These are phyloP conservation scores for Philaethria dido DNA, from an alignment of 2,888 invertebrate species.

Conservation along the genomic window DNA sequence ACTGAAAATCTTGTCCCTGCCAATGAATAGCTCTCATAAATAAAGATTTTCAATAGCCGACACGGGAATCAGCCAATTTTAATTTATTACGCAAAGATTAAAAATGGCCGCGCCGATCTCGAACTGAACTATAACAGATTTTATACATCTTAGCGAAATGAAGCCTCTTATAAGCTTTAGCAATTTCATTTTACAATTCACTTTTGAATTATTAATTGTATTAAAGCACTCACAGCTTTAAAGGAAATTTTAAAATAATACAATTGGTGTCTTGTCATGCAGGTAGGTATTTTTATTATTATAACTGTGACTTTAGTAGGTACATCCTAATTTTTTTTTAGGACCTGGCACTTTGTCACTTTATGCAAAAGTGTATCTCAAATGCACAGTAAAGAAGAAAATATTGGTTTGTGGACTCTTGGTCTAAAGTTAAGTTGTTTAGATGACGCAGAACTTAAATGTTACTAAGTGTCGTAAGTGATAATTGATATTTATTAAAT, in stretches of 20 bases:
- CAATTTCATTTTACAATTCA: conserved; percentile 21
- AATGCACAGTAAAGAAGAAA: no score
- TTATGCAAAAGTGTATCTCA: no score
- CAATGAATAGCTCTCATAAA: conserved; percentile 26
- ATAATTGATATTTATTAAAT: no score
- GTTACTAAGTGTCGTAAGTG: no score
- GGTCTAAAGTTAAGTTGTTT: no score
- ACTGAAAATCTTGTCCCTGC: not conserved
- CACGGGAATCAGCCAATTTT: conserved; percentile 33
- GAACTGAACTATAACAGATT: conserved; percentile 26
- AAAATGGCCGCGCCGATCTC: conserved; percentile 24
- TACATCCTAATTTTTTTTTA: no score
- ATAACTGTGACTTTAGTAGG: no score
- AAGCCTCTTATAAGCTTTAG: conserved; percentile 24
- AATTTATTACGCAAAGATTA: conserved; percentile 40
- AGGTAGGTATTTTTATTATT: no score
- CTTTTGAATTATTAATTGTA: conserved; percentile 17
- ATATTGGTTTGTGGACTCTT: no score
- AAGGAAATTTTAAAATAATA: not conserved
- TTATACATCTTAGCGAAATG: conserved; percentile 27
- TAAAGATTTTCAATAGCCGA: conserved; percentile 35
- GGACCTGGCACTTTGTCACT: no score
- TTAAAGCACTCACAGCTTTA: not conserved
- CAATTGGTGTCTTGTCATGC: not conserved
- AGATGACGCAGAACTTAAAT: no score